Conservation (phyloP, 2,888 invertebrate species). For the Brachyptera putata region DNA sequence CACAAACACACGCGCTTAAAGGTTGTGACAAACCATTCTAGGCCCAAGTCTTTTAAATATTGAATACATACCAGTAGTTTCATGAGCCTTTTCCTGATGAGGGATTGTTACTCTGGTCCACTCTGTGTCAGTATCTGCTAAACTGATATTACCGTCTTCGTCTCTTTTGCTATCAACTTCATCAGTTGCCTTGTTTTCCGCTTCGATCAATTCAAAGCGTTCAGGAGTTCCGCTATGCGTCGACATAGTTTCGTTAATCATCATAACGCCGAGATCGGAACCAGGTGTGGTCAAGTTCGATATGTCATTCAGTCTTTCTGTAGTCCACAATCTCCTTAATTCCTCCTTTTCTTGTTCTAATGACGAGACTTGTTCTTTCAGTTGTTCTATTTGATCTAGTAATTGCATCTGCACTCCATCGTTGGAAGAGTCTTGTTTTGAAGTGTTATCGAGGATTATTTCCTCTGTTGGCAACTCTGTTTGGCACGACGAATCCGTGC, state of each 20-base stretch:
- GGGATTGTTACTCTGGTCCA: slow-evolving; percentile 30
- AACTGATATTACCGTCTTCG: slow-evolving; percentile 26
- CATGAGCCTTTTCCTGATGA: neutral
- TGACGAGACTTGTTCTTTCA: slow-evolving; percentile 52
- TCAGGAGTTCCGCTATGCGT: slow-evolving; percentile 57
- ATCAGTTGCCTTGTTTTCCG: slow-evolving; percentile 18
- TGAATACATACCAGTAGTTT: neutral
- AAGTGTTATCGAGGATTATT: neutral
- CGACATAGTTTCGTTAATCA: slow-evolving; percentile 41
- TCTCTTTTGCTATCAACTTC: slow-evolving; percentile 3
- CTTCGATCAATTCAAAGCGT: slow-evolving; percentile 59
- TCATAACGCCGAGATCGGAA: slow-evolving; percentile 19
- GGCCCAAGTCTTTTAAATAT: too few species aligned
- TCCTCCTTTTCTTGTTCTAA: slow-evolving; percentile 56
- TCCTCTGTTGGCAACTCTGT: slow-evolving; percentile 43
- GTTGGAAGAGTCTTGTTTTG: neutral
- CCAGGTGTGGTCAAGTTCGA: slow-evolving; percentile 28
- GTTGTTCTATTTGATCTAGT: slow-evolving; percentile 46
- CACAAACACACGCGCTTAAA: too few species aligned
- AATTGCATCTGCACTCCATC: neutral
- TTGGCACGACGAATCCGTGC: slow-evolving; percentile 47
- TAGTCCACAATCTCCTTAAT: slow-evolving; percentile 41
- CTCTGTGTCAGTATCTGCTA: slow-evolving; percentile 31
- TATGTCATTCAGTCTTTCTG: slow-evolving; percentile 17
- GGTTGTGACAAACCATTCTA: too few species aligned